These are phyloP conservation scores for Chromis chromis DNA, from an alignment of 2,797 vertebrate species.

Conservation along the genomic window DNA sequence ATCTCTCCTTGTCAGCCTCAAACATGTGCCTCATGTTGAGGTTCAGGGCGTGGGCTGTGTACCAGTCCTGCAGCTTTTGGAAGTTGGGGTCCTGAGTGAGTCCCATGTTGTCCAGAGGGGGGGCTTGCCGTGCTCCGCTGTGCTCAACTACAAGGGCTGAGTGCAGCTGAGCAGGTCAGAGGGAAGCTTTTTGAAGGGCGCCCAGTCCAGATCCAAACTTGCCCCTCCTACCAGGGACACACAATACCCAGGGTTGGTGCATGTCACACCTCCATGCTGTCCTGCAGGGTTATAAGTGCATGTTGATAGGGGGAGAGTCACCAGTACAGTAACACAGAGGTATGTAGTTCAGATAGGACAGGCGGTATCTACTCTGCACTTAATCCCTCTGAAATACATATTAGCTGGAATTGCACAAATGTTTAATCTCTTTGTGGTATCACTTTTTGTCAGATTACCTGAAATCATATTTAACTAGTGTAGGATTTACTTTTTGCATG, in stretches of 20 bases:
- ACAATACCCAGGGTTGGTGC: slow-evolving; percentile 39
- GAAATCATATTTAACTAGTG: too few species aligned
- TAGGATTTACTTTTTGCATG: too few species aligned
- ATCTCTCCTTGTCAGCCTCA: slow-evolving; percentile 89
- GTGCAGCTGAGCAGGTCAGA: slow-evolving; percentile 54
- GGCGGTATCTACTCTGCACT: background rate
- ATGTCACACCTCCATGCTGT: slow-evolving; percentile 39
- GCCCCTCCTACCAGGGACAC: slow-evolving; percentile 76
- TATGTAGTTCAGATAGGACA: background rate
- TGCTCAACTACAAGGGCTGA: slow-evolving; percentile 68
- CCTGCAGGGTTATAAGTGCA: slow-evolving; percentile 18
- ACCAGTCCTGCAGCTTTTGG: slow-evolving; percentile 90
- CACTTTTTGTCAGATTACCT: too few species aligned
- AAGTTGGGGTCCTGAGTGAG: slow-evolving; percentile 89
- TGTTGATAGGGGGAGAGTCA: background rate
- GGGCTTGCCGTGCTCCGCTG: slow-evolving; percentile 63
- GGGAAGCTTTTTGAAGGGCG: slow-evolving; percentile 72
- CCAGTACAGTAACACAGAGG: slow-evolving; percentile 6
- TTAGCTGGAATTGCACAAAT: background rate
- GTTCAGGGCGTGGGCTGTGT: slow-evolving; percentile 82
- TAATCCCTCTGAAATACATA: background rate
- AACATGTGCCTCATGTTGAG: slow-evolving; percentile 93
- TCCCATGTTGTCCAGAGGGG: slow-evolving; percentile 81
- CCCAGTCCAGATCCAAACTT: slow-evolving; percentile 19
- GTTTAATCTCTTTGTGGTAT: too few species aligned